phyloP scores from a whole-genome alignment of 2,888 invertebrate species.

The Cristatella mucedo region DNA sequence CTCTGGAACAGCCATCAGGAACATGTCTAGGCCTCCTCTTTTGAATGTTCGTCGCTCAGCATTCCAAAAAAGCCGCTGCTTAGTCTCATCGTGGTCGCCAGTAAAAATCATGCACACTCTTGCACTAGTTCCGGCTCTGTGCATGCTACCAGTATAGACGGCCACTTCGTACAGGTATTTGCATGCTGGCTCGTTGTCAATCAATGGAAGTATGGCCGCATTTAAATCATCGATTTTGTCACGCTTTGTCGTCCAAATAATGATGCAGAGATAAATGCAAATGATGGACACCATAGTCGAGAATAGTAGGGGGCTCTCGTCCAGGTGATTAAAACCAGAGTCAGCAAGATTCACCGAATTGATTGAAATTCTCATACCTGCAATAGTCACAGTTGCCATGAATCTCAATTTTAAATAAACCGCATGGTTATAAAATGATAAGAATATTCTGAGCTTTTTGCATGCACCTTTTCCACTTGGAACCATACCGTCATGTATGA shows the following conservation, averaged over 20 bases:
- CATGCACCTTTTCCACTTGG: too few relatives aligned
- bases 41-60: constrained; percentile 23
- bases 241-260: constrained; percentile 14
- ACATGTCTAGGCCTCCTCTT: constrained; percentile 24
- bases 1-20: constrained; percentile 25
- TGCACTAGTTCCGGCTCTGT: too few relatives aligned
- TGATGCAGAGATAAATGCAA: constrained; percentile 14
- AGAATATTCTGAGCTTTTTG: too few relatives aligned
- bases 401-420: too few relatives aligned
- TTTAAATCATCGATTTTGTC: constrained; percentile 15
- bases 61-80: constrained; percentile 19
- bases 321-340: constrained; percentile 16
- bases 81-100: constrained; percentile 28
- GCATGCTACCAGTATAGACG: constrained; percentile 23
- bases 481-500: too few relatives aligned
- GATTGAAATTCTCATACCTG: constrained; percentile 14
- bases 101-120: constrained; percentile 23
- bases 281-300: constrained; percentile 14
- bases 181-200: constrained; percentile 28
- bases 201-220: constrained; percentile 25
- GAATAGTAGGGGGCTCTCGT: constrained; percentile 16
- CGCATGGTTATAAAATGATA: too few relatives aligned
- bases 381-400: too few relatives aligned
- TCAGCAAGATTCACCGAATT: constrained; percentile 14
- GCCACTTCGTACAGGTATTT: constrained; percentile 32